Base-by-base conservation (phyloP, 2,888 invertebrate genomes). In the Himalopsyche japonica region DNA sequence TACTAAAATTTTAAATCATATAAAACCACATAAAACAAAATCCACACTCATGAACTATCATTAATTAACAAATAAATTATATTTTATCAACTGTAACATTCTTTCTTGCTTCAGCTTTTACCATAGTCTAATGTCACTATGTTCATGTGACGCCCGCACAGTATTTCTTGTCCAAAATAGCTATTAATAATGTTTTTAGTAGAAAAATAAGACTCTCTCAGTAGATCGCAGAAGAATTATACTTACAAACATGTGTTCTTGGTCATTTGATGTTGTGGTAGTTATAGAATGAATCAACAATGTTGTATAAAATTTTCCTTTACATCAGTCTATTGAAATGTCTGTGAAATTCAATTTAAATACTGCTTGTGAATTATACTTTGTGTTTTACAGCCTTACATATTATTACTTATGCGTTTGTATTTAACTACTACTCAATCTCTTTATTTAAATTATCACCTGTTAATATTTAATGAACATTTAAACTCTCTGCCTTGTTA, bases 141-240 rank as follows among this genome's bases (percentile, higher is more conserved):
- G 20, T 81, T n/a, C 12, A 47, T 27, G 88, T 89, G 89, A 88
- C 88, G 90, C 90, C 90, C 90, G 89, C 90, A 90, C 90, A 90
- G 90, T 90, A 90, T 88, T 89, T 89, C 90, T 90, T 89, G 90
- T 90, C 90, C 90, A 90, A 70, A 30, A 37, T 84, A 76, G 77
- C 48, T 32, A 43, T 30, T 81, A 83, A 34, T 76, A 43, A 83
- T 80, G 27, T 48, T 81, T 15, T 37, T 48, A 43, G 57, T 47
- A 30, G 79, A 82, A 81, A 64, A 20, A 57, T 57, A 57, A 57
- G 57, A 57, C 57, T 57, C 20, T 57, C 20, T 20, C 81, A 30
- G 70, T 76, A 27, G 34, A 37, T 18, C 34, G n/a, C 64, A 24
- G 76, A 49, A 37, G 24, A 30, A 37, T 15, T 34, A 20, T 57